phyloP scores from a whole-genome alignment of 1,140 invertebrate species.

The Parasteatoda tepidariorum region DNA sequence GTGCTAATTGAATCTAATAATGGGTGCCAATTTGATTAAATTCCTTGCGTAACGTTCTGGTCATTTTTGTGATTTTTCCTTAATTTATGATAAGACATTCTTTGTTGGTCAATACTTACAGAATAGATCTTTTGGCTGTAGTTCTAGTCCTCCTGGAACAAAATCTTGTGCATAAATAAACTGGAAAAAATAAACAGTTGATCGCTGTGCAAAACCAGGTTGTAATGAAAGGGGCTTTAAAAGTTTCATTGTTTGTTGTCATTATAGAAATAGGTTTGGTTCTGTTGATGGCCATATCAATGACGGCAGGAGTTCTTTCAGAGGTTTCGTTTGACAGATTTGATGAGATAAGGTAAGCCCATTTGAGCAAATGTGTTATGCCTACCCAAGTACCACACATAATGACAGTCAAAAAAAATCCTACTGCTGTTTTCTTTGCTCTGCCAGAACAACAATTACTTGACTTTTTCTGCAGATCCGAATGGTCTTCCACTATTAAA shows the following conservation, averaged over 20 bases:
- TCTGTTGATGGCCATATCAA: background rate
- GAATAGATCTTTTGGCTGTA: conserved; percentile 49
- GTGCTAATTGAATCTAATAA: no score
- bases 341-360: conserved; percentile 75
- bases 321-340: background rate
- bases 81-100: no score
- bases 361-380: conserved; percentile 87
- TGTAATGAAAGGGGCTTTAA: conserved; percentile 92
- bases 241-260: conserved; percentile 66
- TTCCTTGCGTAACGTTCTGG: no score
- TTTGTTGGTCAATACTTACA: no score
- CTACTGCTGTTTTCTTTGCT: conserved; percentile 80
- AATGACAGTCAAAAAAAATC: conserved; percentile 84
- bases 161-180: conserved; percentile 82
- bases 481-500: conserved; percentile 7
- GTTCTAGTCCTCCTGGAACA: conserved; percentile 60
- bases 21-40: no score
- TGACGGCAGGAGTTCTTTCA: conserved; percentile 61
- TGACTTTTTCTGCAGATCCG: background rate
- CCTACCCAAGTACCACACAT: conserved; percentile 90
- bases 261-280: background rate
- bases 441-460: conserved; percentile 60
- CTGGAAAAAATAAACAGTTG: conserved; percentile 89
- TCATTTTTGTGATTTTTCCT: no score
- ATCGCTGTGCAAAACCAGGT: conserved; percentile 96